Percentiles rank a stretch among this genome's conserved stretches.
phyloP scores from a whole-genome alignment of 1,140 invertebrate species.

The Brachionus plicatilis region DNA sequence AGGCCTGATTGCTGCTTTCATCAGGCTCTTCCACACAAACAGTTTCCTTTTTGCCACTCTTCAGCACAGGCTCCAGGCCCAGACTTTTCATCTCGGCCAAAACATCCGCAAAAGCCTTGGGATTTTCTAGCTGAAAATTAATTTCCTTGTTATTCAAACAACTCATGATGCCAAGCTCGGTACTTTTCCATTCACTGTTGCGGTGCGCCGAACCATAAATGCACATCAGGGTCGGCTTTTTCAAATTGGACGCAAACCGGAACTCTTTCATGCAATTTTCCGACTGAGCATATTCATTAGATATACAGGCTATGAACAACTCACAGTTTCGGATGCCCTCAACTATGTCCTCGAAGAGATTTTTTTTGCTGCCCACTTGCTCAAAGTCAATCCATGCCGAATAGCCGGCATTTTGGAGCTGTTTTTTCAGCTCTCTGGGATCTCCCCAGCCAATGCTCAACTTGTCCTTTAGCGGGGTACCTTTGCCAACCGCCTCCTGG shows the following conservation, averaged over 20 bases:
- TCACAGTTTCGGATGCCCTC: constrained; percentile 47
- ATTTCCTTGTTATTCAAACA: constrained; percentile 47
- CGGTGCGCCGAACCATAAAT: neutral
- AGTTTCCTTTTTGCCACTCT: neutral
- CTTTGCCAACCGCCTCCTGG: constrained; percentile 45
- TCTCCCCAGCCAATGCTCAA: constrained; percentile 49
- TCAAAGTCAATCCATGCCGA: constrained; percentile 49
- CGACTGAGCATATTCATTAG: constrained; percentile 49
- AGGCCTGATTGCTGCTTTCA: neutral
- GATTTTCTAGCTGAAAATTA: constrained; percentile 48
- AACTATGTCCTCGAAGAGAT: constrained; percentile 50
- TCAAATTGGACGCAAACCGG: constrained; percentile 48
- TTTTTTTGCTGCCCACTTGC: constrained; percentile 42
- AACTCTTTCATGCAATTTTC: constrained; percentile 48
- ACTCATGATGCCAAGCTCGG: constrained; percentile 48
- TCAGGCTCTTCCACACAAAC: neutral
- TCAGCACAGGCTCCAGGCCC: neutral
- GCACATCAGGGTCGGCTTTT: constrained; percentile 47
- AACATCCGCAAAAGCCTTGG: neutral
- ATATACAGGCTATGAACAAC: constrained; percentile 49
- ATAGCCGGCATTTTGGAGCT: constrained; percentile 45
- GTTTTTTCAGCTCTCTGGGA: constrained; percentile 46
- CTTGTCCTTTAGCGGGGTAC: neutral
- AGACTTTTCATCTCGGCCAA: neutral
- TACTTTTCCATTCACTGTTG: constrained; percentile 13